phyloP scores from a whole-genome alignment of 2,888 invertebrate species.

The Tipula confusa region DNA sequence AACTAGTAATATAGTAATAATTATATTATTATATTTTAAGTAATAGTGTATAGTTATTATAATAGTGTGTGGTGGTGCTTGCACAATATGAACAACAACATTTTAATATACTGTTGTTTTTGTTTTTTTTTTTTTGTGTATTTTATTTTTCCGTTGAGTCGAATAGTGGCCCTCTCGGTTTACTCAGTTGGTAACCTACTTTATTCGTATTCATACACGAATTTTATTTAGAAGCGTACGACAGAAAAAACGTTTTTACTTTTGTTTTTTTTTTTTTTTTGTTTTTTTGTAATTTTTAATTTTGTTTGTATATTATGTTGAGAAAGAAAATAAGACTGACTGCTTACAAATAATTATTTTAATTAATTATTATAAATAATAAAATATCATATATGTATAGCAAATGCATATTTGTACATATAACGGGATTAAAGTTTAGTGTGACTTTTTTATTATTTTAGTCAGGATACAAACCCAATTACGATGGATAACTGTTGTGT shows the following conservation, averaged over 20 bases:
- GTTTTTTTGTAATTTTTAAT: too few relatives aligned
- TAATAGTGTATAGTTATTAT: not conserved
- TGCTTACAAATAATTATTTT: not conserved
- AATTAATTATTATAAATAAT: not conserved
- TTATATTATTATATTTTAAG: not conserved
- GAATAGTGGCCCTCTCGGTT: constrained; percentile 30
- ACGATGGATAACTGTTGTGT: not conserved
- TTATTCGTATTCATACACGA: constrained; percentile 29
- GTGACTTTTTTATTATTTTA: too few relatives aligned
- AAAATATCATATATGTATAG: too few relatives aligned
- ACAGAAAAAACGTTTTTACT: not conserved
- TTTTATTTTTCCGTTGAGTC: constrained; percentile 12
- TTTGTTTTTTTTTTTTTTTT: not conserved
- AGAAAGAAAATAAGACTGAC: not conserved
- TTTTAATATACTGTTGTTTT: not conserved
- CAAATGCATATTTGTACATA: too few relatives aligned
- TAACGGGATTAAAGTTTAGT: not conserved
- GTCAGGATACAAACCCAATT: not conserved
- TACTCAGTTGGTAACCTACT: constrained; percentile 31
- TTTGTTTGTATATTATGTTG: not conserved
- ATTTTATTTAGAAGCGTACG: not conserved
- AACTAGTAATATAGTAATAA: not conserved
- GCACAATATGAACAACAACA: not conserved
- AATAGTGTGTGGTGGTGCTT: constrained; percentile 14
- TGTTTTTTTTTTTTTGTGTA: not conserved